Percentiles rank a stretch among this genome's conserved stretches.
phyloP scores from a whole-genome alignment of 2,888 invertebrate species.

The Candidula unifasciata region DNA sequence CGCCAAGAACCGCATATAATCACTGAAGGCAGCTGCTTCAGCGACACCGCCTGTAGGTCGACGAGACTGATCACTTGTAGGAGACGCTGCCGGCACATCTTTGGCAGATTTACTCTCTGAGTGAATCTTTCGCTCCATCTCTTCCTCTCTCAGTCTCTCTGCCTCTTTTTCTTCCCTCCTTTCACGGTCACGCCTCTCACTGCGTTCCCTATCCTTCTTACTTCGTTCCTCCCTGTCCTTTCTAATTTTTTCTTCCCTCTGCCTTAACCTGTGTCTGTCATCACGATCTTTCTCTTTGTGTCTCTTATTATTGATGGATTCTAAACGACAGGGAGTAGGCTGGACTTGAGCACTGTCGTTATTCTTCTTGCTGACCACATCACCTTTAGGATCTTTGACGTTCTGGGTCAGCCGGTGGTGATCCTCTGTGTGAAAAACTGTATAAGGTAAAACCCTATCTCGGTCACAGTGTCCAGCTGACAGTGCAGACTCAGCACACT shows the following conservation, averaged over 20 bases:
- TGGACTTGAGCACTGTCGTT: not conserved
- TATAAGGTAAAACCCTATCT: no score
- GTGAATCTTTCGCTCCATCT: constrained; percentile 36
- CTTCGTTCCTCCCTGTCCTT: constrained; percentile 34
- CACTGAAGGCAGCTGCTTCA: constrained; percentile 57
- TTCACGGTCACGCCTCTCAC: constrained; percentile 40
- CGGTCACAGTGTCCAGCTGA: no score
- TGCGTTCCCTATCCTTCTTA: constrained; percentile 29
- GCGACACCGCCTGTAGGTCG: constrained; percentile 40
- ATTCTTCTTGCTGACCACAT: not conserved
- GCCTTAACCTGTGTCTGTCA: constrained; percentile 12
- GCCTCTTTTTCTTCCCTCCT: constrained; percentile 44
- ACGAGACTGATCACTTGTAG: constrained; percentile 19
- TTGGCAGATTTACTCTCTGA: constrained; percentile 7
- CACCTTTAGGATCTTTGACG: not conserved
- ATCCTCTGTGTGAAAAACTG: no score
- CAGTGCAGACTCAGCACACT: no score
- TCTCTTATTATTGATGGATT: not conserved
- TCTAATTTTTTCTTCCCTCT: constrained; percentile 32
- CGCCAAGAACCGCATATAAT: constrained; percentile 59
- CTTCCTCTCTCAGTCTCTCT: constrained; percentile 44
- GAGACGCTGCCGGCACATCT: constrained; percentile 13
- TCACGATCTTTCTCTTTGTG: constrained; percentile 38
- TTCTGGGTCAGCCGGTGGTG: no score
- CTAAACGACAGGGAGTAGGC: not conserved